A percentile compares a stretch with the other conserved stretches of the same genome.
phyloP scores from a whole-genome alignment of 1,140 invertebrate species.

The Anastrepha ludens region DNA sequence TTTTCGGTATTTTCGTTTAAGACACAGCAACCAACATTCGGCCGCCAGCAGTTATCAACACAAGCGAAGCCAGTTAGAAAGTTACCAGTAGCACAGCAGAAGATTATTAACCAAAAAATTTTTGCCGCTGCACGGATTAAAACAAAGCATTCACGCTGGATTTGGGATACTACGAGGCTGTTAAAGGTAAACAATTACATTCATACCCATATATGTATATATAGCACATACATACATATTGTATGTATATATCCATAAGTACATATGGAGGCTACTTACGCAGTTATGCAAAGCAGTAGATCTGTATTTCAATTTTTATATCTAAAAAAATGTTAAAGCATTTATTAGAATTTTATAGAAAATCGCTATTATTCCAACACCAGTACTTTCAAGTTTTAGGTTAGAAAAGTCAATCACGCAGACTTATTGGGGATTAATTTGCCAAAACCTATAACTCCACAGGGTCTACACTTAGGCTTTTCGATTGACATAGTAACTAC shows the following conservation, averaged over 20 bases:
- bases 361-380: background rate
- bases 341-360: background rate
- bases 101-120: conserved; percentile 40
- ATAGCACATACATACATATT: background rate
- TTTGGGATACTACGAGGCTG: conserved; percentile 74
- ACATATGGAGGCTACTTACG: too few relatives aligned
- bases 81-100: conserved; percentile 39
- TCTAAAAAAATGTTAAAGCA: too few relatives aligned
- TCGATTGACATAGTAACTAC: too few relatives aligned
- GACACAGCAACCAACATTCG: background rate
- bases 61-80: conserved; percentile 30
- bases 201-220: background rate
- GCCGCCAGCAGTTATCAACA: background rate
- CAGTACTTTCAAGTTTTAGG: background rate
- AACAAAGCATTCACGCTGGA: conserved; percentile 74
- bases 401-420: background rate
- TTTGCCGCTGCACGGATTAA: conserved; percentile 56
- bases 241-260: too few relatives aligned
- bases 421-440: background rate
- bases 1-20: conserved; percentile 16
- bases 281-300: too few relatives aligned
- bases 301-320: too few relatives aligned
- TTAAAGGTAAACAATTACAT: conserved; percentile 65
- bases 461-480: too few relatives aligned
- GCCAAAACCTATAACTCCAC: too few relatives aligned